Evolutionary conservation across 2,888 invertebrate species (phyloP), one percentile per base, ranked within the genome.

Genomic region (Diarsia rubi): DNA sequence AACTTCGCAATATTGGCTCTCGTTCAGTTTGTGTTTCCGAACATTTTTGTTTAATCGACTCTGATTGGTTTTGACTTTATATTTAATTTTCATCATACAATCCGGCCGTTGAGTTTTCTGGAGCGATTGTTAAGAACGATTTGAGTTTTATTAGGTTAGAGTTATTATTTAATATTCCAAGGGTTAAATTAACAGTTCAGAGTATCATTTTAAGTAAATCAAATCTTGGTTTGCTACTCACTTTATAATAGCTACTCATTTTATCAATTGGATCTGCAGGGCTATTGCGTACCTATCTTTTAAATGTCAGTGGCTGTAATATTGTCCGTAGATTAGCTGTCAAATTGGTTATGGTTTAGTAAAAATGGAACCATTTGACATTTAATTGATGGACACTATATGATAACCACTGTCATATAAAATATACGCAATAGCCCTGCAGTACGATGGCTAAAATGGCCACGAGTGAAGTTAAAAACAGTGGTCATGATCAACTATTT

Each of bases 1-100:
- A 86, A 87, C 81, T 88, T 78, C 69, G 83, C 88, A 84, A 86
- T 90, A 90, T 91, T 90, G 89, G 86, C 86, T 90, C 87, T 81
- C 86, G 86, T 86, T 86, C 75, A 79, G 75, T 81, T 87, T 84
- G 78, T 82, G 65, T 84, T 86, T 27, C 52, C 42, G 69, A 78
- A 77, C 75, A 79, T 80, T 84, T 88, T 86, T 80, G 79, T 82
- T 84, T 83, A 86, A 86, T 83, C 72, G 78, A 78, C 73, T 78
- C 70, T 77, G 85, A 88, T 87, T 85, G 85, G 85, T 79, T 85
- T 82, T 72, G 75, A 71, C 54, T 80, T 85, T 75, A 73, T 80
- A 79, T 80, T 79, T 78, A 83, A 85, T 83, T 75, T 81, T 83
- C 67, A 75, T 75, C 60, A 74, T 66, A 67, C 75, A 73, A 80